Conservation (phyloP, 2,113 vertebrate genomes). For the Atherinomorus stipes region DNA sequence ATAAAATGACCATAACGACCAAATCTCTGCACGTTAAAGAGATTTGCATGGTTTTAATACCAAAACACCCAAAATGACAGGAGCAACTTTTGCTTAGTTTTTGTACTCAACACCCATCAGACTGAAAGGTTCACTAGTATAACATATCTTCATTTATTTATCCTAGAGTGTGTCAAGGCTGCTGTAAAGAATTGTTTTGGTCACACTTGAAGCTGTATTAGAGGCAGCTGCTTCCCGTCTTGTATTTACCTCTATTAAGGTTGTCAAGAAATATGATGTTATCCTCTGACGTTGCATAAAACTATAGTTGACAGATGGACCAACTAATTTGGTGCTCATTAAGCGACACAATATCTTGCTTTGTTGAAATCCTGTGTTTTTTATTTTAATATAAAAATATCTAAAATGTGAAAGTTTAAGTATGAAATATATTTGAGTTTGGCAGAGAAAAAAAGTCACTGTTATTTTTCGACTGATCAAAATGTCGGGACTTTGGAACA, state of each 20-base stretch:
- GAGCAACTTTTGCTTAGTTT: no score
- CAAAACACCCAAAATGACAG: no score
- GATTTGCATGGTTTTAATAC: no score
- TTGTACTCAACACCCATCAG: neutral
- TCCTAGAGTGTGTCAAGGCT: neutral
- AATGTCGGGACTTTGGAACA: slow-evolving; percentile 20
- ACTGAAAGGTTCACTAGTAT: neutral
- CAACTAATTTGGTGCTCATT: slow-evolving; percentile 6
- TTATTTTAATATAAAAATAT: slow-evolving; percentile 8
- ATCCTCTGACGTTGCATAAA: slow-evolving; percentile 30
- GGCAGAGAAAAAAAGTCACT: slow-evolving; percentile 7
- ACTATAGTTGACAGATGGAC: slow-evolving; percentile 10
- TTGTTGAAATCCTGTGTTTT: neutral
- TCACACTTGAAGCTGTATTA: slow-evolving; percentile 26
- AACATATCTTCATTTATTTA: neutral
- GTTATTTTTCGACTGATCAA: slow-evolving; percentile 28
- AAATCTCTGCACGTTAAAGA: no score
- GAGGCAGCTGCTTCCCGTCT: slow-evolving; percentile 10
- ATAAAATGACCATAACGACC: no score
- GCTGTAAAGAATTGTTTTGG: neutral
- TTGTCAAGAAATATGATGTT: slow-evolving; percentile 27
- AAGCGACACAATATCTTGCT: neutral
- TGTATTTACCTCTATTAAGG: slow-evolving; percentile 39
- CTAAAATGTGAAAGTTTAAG: slow-evolving; percentile 1
- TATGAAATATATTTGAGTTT: neutral